A percentile compares a stretch with the other conserved stretches of the same genome.
These are phyloP conservation scores for Helleia helle DNA, from an alignment of 2,888 invertebrate genomes.

Conservation along the genomic window DNA sequence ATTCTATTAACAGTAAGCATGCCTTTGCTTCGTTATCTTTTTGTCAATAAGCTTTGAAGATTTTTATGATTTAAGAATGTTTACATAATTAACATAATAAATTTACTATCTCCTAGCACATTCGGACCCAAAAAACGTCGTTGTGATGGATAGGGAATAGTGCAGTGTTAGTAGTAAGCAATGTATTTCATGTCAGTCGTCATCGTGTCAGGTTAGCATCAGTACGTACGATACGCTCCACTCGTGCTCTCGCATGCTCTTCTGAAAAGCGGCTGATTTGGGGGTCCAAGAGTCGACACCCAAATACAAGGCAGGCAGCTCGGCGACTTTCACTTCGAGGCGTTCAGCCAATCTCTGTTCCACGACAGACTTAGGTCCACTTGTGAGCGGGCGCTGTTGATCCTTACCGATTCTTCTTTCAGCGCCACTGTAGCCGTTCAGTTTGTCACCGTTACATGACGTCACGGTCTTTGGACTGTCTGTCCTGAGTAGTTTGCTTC, in stretches of 20 bases:
- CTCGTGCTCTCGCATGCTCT: slow-evolving; percentile 72
- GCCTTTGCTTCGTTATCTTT: too few species aligned
- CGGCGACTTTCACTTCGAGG: slow-evolving; percentile 68
- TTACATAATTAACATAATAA: background rate
- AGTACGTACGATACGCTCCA: slow-evolving; percentile 74
- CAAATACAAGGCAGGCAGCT: slow-evolving; percentile 80
- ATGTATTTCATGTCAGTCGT: background rate
- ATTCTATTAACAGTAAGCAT: too few species aligned
- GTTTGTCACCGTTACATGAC: slow-evolving; percentile 63
- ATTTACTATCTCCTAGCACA: slow-evolving; percentile 2
- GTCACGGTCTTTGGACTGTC: slow-evolving; percentile 67
- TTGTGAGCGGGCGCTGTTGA: slow-evolving; percentile 50
- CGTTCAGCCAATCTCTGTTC: slow-evolving; percentile 66
- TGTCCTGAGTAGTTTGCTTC: slow-evolving; percentile 65
- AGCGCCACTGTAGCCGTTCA: slow-evolving; percentile 47
- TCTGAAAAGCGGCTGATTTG: slow-evolving; percentile 76
- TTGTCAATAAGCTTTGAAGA: too few species aligned
- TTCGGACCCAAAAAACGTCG: slow-evolving; percentile 1
- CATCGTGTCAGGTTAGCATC: slow-evolving; percentile 8
- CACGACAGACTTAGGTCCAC: slow-evolving; percentile 57
- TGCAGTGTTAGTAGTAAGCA: slow-evolving; percentile 3
- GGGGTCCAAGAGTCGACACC: slow-evolving; percentile 84
- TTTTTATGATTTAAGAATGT: background rate
- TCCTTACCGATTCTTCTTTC: slow-evolving; percentile 53
- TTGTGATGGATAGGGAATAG: background rate